Conservation (phyloP, 2,113 vertebrate species). For the Dicentrarchus labrax region DNA sequence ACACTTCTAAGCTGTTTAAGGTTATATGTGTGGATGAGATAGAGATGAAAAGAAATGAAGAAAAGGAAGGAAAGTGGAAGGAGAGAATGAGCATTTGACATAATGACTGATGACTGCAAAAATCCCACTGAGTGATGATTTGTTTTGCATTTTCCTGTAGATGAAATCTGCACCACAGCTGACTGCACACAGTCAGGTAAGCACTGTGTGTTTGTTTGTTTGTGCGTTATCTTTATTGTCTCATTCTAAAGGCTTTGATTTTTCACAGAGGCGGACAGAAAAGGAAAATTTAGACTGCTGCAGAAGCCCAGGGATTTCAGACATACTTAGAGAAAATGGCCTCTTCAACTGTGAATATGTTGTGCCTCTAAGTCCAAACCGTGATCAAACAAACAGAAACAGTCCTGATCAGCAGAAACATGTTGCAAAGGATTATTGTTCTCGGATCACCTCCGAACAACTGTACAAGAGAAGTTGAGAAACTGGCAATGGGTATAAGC, state of each 20-base stretch:
- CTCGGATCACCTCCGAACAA: background rate
- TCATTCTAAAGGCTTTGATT: constrained; percentile 49
- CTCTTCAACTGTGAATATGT: constrained; percentile 35
- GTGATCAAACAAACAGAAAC: constrained; percentile 21
- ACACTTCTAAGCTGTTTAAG: constrained; percentile 8
- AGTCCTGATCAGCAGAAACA: background rate
- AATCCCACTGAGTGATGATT: constrained; percentile 42
- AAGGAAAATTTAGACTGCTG: constrained; percentile 17
- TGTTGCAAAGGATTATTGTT: constrained; percentile 1
- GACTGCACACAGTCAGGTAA: constrained; percentile 96
- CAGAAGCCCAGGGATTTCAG: constrained; percentile 39
- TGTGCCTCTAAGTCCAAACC: constrained; percentile 33
- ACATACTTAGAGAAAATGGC: constrained; percentile 34
- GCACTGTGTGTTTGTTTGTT: constrained; percentile 51
- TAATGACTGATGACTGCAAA: constrained; percentile 51
- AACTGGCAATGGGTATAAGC: background rate
- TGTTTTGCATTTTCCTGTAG: constrained; percentile 83
- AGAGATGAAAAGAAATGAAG: background rate
- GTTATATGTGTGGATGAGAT: constrained; percentile 8
- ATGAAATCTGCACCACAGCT: constrained; percentile 92
- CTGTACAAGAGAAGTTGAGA: background rate
- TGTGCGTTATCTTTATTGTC: constrained; percentile 28
- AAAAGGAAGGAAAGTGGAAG: background rate
- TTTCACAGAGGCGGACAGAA: constrained; percentile 29
- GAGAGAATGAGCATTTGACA: constrained; percentile 11